Evolutionary conservation across 2,113 vertebrate genomes (phyloP), one percentile per base, ranked within the genome.

Genomic region (Dromaius novaehollandiae): DNA sequence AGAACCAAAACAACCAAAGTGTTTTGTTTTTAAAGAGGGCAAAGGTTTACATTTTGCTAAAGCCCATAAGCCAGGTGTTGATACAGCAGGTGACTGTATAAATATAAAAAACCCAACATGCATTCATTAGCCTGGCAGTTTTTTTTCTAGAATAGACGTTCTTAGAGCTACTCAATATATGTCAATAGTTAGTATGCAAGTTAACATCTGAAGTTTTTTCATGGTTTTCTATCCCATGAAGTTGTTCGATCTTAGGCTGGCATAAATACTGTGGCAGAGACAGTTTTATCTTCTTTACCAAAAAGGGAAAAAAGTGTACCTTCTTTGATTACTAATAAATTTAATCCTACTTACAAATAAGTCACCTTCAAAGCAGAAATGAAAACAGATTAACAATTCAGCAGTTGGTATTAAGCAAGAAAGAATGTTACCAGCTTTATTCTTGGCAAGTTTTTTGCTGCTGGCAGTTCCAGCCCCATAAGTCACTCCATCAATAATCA

Each of bases 381-480:
- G 8, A 77, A 48, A 94, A 60, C 7, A 80, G 50, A 55, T 14
- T 76, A 74, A 38, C 26, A 65, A 68, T 58, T 82, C 87, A 93
- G 55, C 28, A 83, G 13, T 7, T 69, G 18, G 9, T 24, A 83
- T 15, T 81, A 73, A 51, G 25, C 50, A 92, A 82, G 34, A 55
- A 85, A 73, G 55, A 84, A n/a, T 0, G 0, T 89, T 99, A 99
- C 99, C 99, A 98, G 99, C 99, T 99, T 99, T 99, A 98, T 99
- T 99, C 98, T 99, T 99, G 95, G 99, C 99, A 94, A 99, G 99
- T 98, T 99, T 99, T 98, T 99, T 99, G 98, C 99, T 99, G 98
- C 99, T 99, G 97, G 99, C 99, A 61, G 99, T 99, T 98, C 99
- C 99, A 97, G 99, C 99, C 98, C 99, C 99, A 0, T 99, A 99